Conservation (phyloP, 2,888 invertebrate genomes). For the Hanleya hanleyi region DNA sequence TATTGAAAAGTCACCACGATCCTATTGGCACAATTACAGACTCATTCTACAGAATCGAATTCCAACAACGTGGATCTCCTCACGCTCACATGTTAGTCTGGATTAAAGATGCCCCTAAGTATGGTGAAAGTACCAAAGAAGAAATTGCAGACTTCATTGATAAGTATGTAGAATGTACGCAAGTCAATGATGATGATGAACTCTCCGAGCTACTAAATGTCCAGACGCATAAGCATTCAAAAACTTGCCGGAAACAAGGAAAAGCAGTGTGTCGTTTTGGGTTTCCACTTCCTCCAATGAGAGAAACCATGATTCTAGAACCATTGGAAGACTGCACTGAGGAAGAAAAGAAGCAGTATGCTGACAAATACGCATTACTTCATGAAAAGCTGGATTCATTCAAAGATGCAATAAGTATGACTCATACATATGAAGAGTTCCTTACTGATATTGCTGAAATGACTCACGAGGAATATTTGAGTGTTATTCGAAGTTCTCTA, state of each 20-base stretch:
- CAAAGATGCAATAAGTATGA: too few relatives aligned
- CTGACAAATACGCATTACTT: too few relatives aligned
- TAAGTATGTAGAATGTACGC: background rate
- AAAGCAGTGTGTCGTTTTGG: constrained; percentile 12
- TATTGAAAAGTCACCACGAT: background rate
- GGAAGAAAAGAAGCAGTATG: too few relatives aligned
- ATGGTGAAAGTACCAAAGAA: background rate
- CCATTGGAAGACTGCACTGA: too few relatives aligned
- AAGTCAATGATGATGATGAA: background rate
- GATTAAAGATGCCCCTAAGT: constrained; percentile 8
- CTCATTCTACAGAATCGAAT: background rate
- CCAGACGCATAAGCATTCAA: constrained; percentile 11
- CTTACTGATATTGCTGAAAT: too few relatives aligned
- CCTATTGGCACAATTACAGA: background rate
- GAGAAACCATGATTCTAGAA: constrained; percentile 17
- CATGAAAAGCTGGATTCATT: too few relatives aligned
- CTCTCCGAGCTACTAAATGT: background rate
- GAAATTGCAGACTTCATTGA: constrained; percentile 4
- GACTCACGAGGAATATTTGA: too few relatives aligned
- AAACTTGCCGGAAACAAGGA: background rate
- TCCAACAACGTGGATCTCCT: background rate
- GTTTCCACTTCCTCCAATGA: constrained; percentile 17
- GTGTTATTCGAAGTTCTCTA: too few relatives aligned
- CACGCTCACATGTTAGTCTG: background rate
- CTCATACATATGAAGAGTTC: too few relatives aligned